Evolutionary conservation across 2,113 vertebrate genomes (phyloP), one percentile per base, ranked within the genome.

Genomic region (Pseudorasbora parva): DNA sequence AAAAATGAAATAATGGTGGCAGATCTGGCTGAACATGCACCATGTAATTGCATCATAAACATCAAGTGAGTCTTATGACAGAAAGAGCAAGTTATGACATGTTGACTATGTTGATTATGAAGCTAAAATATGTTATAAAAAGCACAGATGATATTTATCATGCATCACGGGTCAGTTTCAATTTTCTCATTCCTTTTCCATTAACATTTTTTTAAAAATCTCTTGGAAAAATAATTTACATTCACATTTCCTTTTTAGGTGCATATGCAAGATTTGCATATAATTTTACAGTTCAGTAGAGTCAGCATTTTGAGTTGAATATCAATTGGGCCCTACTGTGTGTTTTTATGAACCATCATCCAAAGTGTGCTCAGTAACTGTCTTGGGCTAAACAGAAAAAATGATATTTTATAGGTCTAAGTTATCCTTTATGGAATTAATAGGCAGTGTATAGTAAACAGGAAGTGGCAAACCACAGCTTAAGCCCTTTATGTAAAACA

Each of bases 381-480:
- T 33, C 27, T 19, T 15, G 19, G 51, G 10, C 4, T 33, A 21
- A 54, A n/a, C 17, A n/a, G 10, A 6, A 43, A n/a, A 60, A 23
- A 8, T 7, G 0, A 15, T 23, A 47, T n/a, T 45, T 71, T 43
- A 71, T n/a, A 8, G 4, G 21, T 45, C 9, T 45, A 21, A 45
- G 41, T n/a, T 71, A 21, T 33, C 5, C 49, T 21, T 77, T 59
- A 59, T 37, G 8, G 5, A 76, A 23, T 17, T 12, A 15, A 45
- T 33, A 78, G 37, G 56, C 3, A 19, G 37, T 45, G 37, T 37
- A 25, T 60, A 10, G 8, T 43, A 45, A 60, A 25, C 33, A 83
- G 80, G 9, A 74, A 72, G 69, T 81, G 85, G 85, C 86, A 79
- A 49, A 82, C 86, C 68, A 73, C 10, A 41, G 17, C 75, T 76